phyloP scores from a whole-genome alignment of 2,888 invertebrate genomes.

The Philereme transversata region DNA sequence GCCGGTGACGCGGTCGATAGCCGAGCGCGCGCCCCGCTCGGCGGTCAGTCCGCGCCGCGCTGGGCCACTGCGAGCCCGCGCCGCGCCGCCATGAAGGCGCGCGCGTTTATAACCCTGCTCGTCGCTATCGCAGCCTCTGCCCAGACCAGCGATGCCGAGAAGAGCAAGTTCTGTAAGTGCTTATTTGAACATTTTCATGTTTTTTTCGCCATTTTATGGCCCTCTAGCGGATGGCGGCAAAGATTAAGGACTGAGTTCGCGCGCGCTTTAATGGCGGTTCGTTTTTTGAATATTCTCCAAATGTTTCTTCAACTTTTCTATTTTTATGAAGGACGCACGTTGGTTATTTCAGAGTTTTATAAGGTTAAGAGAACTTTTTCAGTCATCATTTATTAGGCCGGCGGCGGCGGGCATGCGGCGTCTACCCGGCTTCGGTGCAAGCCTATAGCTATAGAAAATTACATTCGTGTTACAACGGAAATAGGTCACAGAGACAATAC shows the following conservation, averaged over 20 bases:
- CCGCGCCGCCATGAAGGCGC: conserved; percentile 77
- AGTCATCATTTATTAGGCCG: conserved; percentile 9
- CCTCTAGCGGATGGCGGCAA: conserved; percentile 30
- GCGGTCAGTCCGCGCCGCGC: conserved; percentile 62
- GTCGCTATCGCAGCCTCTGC: conserved; percentile 62
- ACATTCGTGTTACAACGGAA: conserved; percentile 52
- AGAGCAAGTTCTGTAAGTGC: conserved; percentile 83
- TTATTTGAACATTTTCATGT: not conserved
- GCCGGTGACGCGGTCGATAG: conserved; percentile 50
- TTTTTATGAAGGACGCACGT: conserved; percentile 7
- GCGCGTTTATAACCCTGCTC: conserved; percentile 64
- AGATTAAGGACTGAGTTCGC: conserved; percentile 26
- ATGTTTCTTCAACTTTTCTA: conserved; percentile 20
- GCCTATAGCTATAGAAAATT: conserved; percentile 26
- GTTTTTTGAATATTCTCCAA: conserved; percentile 29
- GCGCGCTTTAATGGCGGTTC: conserved; percentile 39
- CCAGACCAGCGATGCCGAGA: conserved; percentile 70
- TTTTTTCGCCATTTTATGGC: conserved; percentile 6
- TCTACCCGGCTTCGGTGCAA: conserved; percentile 12
- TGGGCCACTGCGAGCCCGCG: conserved; percentile 65
- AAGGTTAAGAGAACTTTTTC: conserved; percentile 18
- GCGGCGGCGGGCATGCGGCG: conserved; percentile 14
- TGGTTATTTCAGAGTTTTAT: conserved; percentile 37
- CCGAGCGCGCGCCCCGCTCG: conserved; percentile 25
- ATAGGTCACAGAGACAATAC: conserved; percentile 75